Percentiles rank a stretch among this genome's conserved stretches.
Evolutionary conservation across 2,797 vertebrate species (phyloP).

Genomic region (Acanthopagrus latus): DNA sequence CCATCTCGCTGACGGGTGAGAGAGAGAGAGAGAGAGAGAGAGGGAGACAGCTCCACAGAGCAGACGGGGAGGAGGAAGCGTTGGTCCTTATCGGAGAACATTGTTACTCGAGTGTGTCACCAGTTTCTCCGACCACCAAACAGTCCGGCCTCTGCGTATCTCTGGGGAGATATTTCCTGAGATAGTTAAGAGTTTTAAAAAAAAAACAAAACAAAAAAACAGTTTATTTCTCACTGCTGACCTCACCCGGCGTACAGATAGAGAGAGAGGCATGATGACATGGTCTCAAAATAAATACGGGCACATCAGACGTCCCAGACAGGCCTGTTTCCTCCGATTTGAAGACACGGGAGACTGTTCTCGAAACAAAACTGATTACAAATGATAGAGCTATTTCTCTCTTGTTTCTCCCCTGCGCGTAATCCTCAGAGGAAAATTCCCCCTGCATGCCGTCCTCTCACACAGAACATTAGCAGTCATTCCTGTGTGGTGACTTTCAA

Average conservation of each 20-base stretch:
- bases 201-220: no score
- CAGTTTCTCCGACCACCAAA: constrained; percentile 23
- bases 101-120: constrained; percentile 55
- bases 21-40: background rate
- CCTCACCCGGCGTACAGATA: constrained; percentile 46
- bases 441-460: background rate
- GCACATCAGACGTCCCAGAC: constrained; percentile 35
- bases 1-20: constrained; percentile 46
- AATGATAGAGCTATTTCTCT: constrained; percentile 32
- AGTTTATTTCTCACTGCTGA: constrained; percentile 49
- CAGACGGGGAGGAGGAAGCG: constrained; percentile 19
- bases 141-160: constrained; percentile 24
- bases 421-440: constrained; percentile 12
- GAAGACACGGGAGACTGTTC: constrained; percentile 33
- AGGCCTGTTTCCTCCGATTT: constrained; percentile 60
- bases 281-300: constrained; percentile 62
- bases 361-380: constrained; percentile 54
- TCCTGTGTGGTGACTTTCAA: background rate
- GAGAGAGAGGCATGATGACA: constrained; percentile 54
- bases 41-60: background rate
- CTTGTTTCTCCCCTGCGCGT: background rate
- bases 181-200: constrained; percentile 38
- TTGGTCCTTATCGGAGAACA: constrained; percentile 25
- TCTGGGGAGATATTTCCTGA: constrained; percentile 69
- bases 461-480: background rate